phyloP scores from a whole-genome alignment of 2,888 invertebrate species.

The Craniophora ligustri region DNA sequence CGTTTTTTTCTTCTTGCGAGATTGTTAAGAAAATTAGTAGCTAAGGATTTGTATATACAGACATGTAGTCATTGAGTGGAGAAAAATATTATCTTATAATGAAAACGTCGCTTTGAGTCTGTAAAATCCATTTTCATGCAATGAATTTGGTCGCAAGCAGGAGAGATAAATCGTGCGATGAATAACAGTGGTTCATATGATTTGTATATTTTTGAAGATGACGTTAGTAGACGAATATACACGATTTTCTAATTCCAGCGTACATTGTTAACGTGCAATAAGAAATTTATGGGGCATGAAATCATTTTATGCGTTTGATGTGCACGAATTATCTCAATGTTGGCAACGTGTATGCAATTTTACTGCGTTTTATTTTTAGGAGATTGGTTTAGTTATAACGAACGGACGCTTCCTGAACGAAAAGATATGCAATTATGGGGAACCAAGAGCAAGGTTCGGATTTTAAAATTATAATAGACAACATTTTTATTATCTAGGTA shows the following conservation, averaged over 20 bases:
- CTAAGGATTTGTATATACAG: background rate
- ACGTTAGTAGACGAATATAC: constrained; percentile 12
- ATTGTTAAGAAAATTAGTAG: constrained; percentile 6
- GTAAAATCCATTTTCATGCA: too few species aligned
- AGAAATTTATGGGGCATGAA: constrained; percentile 11
- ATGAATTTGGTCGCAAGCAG: too few species aligned
- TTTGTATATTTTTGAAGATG: constrained; percentile 31
- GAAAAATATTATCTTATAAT: background rate
- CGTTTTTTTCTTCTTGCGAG: constrained; percentile 35
- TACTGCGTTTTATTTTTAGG: background rate
- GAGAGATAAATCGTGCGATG: background rate
- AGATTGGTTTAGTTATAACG: too few species aligned
- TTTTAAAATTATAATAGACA: too few species aligned
- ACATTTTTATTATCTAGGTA: too few species aligned
- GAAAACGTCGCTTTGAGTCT: background rate
- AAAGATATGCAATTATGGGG: too few species aligned
- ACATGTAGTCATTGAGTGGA: background rate
- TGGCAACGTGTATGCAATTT: background rate
- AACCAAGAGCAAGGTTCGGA: too few species aligned
- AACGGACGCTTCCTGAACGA: too few species aligned
- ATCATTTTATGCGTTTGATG: constrained; percentile 1
- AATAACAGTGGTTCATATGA: constrained; percentile 6
- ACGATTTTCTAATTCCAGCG: constrained; percentile 10
- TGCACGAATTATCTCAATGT: constrained; percentile 4
- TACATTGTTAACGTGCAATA: constrained; percentile 9